phyloP scores from a whole-genome alignment of 2,113 vertebrate species.

The Oncorhynchus clarkii region DNA sequence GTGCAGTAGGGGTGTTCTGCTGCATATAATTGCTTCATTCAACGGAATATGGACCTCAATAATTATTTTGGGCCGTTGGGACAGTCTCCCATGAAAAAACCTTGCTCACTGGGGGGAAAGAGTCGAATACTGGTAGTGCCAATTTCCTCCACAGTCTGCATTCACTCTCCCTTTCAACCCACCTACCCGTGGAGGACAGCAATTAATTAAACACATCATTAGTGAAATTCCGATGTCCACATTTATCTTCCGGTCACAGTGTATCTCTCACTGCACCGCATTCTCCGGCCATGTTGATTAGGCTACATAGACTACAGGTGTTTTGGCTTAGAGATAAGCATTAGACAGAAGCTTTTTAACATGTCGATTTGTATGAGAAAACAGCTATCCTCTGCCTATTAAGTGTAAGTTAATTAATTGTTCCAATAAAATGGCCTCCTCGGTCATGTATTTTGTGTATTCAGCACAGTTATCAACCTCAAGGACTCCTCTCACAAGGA shows the following conservation, averaged over 20 bases:
- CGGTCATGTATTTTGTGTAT: background rate
- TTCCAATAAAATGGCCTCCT: background rate
- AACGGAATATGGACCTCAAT: slow-evolving; percentile 20
- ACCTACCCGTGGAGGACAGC: slow-evolving; percentile 53
- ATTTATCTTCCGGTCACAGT: slow-evolving; percentile 14
- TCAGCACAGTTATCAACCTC: slow-evolving; percentile 18
- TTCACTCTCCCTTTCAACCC: background rate
- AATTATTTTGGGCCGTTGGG: slow-evolving; percentile 21
- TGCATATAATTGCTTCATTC: slow-evolving; percentile 39
- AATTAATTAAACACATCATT: slow-evolving; percentile 70
- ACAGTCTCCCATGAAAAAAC: slow-evolving; percentile 12
- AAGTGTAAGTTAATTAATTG: too few relatives aligned
- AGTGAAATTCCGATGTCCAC: slow-evolving; percentile 56
- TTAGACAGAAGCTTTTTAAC: too few relatives aligned
- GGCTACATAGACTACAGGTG: background rate
- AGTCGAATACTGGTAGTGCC: slow-evolving; percentile 10
- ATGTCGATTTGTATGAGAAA: background rate
- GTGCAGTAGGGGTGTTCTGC: slow-evolving; percentile 9
- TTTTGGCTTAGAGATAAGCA: too few relatives aligned
- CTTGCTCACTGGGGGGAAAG: slow-evolving; percentile 10
- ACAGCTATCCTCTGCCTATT: too few relatives aligned
- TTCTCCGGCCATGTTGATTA: background rate
- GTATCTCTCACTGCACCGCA: background rate
- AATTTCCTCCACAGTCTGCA: slow-evolving; percentile 9
- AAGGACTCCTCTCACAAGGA: slow-evolving; percentile 23